Evolutionary conservation across 2,888 invertebrate genomes (phyloP).

Genomic region (Euplagia quadripunctaria): DNA sequence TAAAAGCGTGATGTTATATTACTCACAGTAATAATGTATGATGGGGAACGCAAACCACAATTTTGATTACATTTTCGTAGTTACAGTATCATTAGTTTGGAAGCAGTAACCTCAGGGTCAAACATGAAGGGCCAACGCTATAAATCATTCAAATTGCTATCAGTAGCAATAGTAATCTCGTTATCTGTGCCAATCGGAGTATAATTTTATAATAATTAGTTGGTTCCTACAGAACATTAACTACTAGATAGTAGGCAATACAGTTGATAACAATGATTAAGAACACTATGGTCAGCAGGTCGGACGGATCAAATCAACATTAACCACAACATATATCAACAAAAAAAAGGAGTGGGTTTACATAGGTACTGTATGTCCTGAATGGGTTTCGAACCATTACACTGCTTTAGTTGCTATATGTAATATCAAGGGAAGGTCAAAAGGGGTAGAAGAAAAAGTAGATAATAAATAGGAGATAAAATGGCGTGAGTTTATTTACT

Average conservation of each 20-base stretch:
- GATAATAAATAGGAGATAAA: neutral
- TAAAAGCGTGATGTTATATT: neutral
- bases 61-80: conserved; percentile 18
- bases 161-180: conserved; percentile 9
- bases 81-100: conserved; percentile 10
- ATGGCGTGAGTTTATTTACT: too few species aligned
- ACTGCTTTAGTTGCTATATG: too few species aligned
- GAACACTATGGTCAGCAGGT: too few species aligned
- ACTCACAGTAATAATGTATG: neutral
- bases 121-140: conserved; percentile 11
- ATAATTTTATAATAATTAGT: neutral
- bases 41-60: conserved; percentile 1
- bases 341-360: too few species aligned
- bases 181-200: neutral
- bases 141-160: conserved; percentile 17
- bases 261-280: neutral
- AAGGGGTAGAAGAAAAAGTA: too few species aligned
- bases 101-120: conserved; percentile 11
- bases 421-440: too few species aligned
- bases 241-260: neutral
- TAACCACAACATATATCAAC: too few species aligned
- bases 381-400: too few species aligned
- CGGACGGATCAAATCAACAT: too few species aligned
- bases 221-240: neutral
- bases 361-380: too few species aligned